These are phyloP conservation scores for Eustalomyia histrio DNA, from an alignment of 2,888 invertebrate genomes.

Conservation along the genomic window DNA sequence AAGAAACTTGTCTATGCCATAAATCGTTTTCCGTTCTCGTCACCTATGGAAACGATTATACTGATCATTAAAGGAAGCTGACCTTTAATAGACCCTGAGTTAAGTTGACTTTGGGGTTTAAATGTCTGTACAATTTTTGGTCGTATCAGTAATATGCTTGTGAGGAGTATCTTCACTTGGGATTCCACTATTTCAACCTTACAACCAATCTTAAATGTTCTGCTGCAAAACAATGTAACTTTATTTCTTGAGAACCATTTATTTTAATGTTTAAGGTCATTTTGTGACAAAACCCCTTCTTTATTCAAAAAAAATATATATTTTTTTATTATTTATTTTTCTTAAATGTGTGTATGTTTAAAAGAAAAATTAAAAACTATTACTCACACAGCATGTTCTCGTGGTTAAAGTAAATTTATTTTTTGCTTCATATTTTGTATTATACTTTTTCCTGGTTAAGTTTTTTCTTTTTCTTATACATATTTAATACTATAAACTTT, in stretches of 20 bases:
- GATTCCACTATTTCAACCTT: too few species aligned
- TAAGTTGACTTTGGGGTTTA: too few species aligned
- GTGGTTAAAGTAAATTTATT: constrained; percentile 57
- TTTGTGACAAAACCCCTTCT: constrained; percentile 28
- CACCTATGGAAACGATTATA: too few species aligned
- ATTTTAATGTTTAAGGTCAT: constrained; percentile 22
- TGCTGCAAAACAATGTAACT: too few species aligned
- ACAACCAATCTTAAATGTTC: too few species aligned
- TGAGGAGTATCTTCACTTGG: too few species aligned
- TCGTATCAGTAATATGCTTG: too few species aligned
- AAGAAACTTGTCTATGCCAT: too few species aligned
- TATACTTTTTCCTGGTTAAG: constrained; percentile 15
- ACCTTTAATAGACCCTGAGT: too few species aligned
- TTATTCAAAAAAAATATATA: constrained; percentile 9
- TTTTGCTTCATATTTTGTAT: constrained; percentile 16
- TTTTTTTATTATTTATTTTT: not conserved
- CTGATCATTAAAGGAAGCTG: too few species aligned
- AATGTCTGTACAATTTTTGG: too few species aligned
- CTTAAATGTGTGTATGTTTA: not conserved
- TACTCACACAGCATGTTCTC: constrained; percentile 60
- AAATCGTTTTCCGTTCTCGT: too few species aligned
- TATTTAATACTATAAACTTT: constrained; percentile 45
- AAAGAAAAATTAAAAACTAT: constrained; percentile 51
- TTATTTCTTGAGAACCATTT: constrained; percentile 22
- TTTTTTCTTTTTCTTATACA: constrained; percentile 7